Conservation (phyloP, 2,113 vertebrate genomes). For the Sylvilagus bachmani region DNA sequence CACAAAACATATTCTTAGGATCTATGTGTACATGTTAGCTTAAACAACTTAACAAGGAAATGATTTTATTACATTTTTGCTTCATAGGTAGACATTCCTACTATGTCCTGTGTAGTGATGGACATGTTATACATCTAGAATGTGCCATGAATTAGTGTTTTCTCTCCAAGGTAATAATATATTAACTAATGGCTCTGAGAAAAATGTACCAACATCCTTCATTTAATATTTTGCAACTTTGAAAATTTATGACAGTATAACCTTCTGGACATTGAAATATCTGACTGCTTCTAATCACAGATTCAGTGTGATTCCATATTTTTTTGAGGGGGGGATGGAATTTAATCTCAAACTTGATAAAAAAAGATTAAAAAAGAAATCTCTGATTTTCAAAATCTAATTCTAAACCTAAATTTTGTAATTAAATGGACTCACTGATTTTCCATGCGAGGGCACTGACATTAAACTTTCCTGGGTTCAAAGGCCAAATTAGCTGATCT, state of each 20-base stretch:
- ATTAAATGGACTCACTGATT: not conserved
- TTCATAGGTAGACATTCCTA: not conserved
- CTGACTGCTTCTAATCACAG: not conserved
- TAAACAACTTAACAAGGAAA: conserved; percentile 26
- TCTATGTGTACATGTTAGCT: not conserved
- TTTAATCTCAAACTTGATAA: not conserved
- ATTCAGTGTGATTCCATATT: not conserved
- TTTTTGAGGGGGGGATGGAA: not conserved
- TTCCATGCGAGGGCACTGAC: not conserved
- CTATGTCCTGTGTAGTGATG: not conserved
- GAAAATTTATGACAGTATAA: not conserved
- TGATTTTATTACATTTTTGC: not conserved
- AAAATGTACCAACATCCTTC: not conserved
- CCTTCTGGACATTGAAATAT: not conserved
- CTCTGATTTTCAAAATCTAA: not conserved
- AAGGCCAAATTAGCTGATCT: not conserved
- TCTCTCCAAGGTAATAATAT: not conserved
- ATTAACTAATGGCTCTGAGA: not conserved
- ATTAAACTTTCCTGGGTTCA: not conserved
- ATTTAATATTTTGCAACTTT: not conserved
- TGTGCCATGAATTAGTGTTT: not conserved
- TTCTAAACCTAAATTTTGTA: not conserved
- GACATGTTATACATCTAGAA: not conserved
- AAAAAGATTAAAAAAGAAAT: not conserved
- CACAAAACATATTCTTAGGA: not conserved